Percentiles rank a stretch among this genome's conserved stretches.
Evolutionary conservation across 2,888 invertebrate genomes (phyloP).

Genomic region (Eulithis prunata): DNA sequence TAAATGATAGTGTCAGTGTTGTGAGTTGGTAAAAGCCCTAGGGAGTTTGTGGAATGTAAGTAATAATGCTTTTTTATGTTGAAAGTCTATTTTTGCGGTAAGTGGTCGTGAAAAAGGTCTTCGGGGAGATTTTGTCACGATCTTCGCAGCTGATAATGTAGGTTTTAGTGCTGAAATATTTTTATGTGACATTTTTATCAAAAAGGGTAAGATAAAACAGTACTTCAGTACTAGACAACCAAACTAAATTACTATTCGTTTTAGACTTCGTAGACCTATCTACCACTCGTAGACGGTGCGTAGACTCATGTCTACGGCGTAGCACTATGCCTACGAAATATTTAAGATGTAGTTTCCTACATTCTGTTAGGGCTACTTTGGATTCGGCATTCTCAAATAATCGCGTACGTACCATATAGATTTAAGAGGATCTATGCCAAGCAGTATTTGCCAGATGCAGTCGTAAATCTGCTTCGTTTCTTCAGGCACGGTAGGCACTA

Average conservation of each 20-base stretch:
- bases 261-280: background rate
- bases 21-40: constrained; percentile 18
- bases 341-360: background rate
- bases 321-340: constrained; percentile 7
- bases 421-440: no score
- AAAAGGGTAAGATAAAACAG: no score
- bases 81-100: constrained; percentile 11
- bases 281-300: constrained; percentile 18
- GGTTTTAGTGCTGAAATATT: background rate
- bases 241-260: no score
- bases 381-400: no score
- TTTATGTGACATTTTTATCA: no score
- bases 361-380: no score
- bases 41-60: constrained; percentile 30
- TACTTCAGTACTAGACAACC: no score
- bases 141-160: background rate
- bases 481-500: no score
- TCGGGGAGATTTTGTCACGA: constrained; percentile 20
- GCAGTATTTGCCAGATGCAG: no score
- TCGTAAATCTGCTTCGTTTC: no score
- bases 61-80: constrained; percentile 19
- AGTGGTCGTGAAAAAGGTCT: constrained; percentile 9
- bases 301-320: constrained; percentile 19
- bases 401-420: no score
- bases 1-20: constrained; percentile 26